Evolutionary conservation across 1,140 invertebrate species (phyloP).

Genomic region (Philotrypesis tridentata): DNA sequence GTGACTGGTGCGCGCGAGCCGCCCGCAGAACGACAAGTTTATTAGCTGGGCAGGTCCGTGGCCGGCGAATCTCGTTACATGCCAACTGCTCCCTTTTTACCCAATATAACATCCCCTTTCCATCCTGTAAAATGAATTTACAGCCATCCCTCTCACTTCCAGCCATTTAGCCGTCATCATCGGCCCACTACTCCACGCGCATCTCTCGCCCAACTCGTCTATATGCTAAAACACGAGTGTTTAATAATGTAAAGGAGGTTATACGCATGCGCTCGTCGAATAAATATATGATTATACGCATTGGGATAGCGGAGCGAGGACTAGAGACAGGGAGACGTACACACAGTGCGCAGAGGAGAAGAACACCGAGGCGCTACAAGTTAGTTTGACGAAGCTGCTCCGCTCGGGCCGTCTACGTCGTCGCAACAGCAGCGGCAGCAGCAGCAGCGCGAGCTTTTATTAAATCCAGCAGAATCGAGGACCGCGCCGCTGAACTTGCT

Average conservation of each 20-base stretch:
- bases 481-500: background rate
- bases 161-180: background rate
- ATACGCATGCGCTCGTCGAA: background rate
- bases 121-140: background rate
- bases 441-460: slow-evolving; percentile 46
- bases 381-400: slow-evolving; percentile 5
- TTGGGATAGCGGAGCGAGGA: background rate
- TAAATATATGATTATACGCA: slow-evolving; percentile 4
- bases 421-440: slow-evolving; percentile 1
- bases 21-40: background rate
- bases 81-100: background rate
- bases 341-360: too few species aligned
- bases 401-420: background rate
- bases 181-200: background rate
- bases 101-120: background rate
- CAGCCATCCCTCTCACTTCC: background rate
- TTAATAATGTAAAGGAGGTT: too few species aligned
- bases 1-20: too few species aligned
- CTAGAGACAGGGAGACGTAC: background rate
- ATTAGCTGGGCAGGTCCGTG: background rate
- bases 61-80: background rate
- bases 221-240: background rate
- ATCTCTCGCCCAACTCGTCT: background rate
- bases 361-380: background rate
- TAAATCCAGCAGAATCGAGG: slow-evolving; percentile 34